Base-by-base conservation (phyloP, 2,797 vertebrate species). In the Neopelma chrysocephalum region DNA sequence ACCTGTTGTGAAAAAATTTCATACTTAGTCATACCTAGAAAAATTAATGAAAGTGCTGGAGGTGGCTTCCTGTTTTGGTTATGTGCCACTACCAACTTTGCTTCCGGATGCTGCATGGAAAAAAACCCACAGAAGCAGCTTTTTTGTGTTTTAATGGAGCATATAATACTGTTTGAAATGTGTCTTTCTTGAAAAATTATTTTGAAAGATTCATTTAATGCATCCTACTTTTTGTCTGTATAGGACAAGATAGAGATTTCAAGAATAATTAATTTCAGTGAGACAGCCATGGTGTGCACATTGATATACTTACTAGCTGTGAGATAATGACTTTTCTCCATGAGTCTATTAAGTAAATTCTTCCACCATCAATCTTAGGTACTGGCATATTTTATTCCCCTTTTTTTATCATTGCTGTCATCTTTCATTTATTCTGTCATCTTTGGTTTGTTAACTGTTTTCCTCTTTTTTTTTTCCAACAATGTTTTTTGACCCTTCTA, bases 1-100 rank as follows among this genome's bases (percentile, higher is more conserved):
- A 87, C 38, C 38, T 73, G 27, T 71, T 73, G 32, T 57, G 80
- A 95, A 86, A 83, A 9, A 8, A 36, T 57, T 71, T 85, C n/a
- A 21, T 8, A 22, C 20, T 71, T 45, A 66, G 71, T 92, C 84
- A 87, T 60, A 77, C 15, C 50, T 45, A 89, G 84, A 89, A 92
- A 84, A 85, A 73, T 14, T 27, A 92, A 38, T 73, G 94, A 84
- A 89, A 94, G 82, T 87, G 68, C 12, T 91, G 62, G 69, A 96
- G 90, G 54, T 50, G 31, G 43, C 84, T 93, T 93, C 78, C 87
- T 91, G 56, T 62, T 91, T 82, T 38, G 84, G 84, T 87, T 87
- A 47, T 3, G 26, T 64, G 53, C 57, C 1, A 5, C n/a, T 62
- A 82, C 76, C 38, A 66, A 7, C 11, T 62, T 73, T 73, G n/a